Percentiles rank a stretch among this genome's conserved stretches.
Conservation (phyloP, 2,888 invertebrate genomes). For the Leptinotarsa tumamoca region DNA sequence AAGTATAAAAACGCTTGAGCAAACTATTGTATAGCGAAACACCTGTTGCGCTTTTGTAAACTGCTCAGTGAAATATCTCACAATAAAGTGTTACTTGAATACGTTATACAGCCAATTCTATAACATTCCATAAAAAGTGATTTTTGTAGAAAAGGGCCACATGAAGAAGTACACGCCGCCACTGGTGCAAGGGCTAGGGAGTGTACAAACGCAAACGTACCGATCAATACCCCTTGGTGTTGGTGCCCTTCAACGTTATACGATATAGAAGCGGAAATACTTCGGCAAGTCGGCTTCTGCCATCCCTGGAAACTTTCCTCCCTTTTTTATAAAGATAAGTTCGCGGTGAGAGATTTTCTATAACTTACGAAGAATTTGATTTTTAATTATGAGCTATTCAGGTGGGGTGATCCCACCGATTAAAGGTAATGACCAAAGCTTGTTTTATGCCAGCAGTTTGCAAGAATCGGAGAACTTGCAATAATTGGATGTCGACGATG, state of each 20-base stretch:
- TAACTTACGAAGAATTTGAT: not conserved
- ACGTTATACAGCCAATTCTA: too few relatives aligned
- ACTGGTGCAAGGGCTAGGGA: slow-evolving; percentile 30
- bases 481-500: not conserved
- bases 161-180: slow-evolving; percentile 10
- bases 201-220: slow-evolving; percentile 49
- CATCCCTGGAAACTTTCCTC: not conserved
- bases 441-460: not conserved
- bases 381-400: slow-evolving; percentile 5
- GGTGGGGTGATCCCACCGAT: not conserved
- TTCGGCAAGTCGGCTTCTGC: not conserved
- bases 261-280: slow-evolving; percentile 17
- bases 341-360: not conserved
- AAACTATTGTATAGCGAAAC: too few relatives aligned
- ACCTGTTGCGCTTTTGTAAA: too few relatives aligned
- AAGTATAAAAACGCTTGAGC: too few relatives aligned
- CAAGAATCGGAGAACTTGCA: not conserved
- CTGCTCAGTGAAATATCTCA: too few relatives aligned
- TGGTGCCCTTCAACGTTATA: slow-evolving; percentile 45
- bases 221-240: slow-evolving; percentile 51
- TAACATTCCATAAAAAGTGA: too few relatives aligned
- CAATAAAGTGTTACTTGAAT: too few relatives aligned
- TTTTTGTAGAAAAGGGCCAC: not conserved
- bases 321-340: slow-evolving; percentile 9
- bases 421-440: not conserved